phyloP scores from a whole-genome alignment of 2,113 vertebrate genomes.

The Scortum barcoo region DNA sequence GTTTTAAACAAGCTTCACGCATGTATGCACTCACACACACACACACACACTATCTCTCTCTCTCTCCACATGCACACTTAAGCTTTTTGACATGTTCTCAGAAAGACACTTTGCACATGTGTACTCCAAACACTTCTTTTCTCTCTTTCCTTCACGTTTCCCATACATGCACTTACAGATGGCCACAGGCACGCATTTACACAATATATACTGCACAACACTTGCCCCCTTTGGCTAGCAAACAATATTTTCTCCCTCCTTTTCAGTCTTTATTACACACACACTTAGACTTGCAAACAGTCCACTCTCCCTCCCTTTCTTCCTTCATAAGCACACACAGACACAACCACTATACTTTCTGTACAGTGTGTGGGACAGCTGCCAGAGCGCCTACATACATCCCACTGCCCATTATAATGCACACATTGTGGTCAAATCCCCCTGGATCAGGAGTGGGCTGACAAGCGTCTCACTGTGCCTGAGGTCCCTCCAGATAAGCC shows the following conservation, averaged over 20 bases:
- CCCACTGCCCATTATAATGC: conserved; percentile 74
- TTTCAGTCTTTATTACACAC: conserved; percentile 40
- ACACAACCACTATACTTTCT: conserved; percentile 42
- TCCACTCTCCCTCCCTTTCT: conserved; percentile 15
- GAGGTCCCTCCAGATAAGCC: conserved; percentile 79
- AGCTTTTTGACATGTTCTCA: conserved; percentile 16
- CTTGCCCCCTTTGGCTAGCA: conserved; percentile 40
- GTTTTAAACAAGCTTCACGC: conserved; percentile 22
- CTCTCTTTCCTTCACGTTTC: conserved; percentile 20
- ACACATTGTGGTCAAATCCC: conserved; percentile 78
- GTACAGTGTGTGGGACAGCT: conserved; percentile 71
- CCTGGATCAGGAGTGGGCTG: conserved; percentile 72
- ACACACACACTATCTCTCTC: not conserved
- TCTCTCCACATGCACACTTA: conserved; percentile 9
- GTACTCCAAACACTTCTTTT: not conserved
- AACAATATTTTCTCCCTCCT: conserved; percentile 38
- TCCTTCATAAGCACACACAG: conserved; percentile 25
- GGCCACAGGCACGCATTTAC: conserved; percentile 24
- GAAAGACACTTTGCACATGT: not conserved
- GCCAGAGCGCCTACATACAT: conserved; percentile 64
- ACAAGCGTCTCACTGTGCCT: conserved; percentile 79
- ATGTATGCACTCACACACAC: conserved; percentile 13
- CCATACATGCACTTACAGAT: not conserved
- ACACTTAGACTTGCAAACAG: conserved; percentile 58
- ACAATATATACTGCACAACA: conserved; percentile 9